Base-by-base conservation (phyloP, 1,140 invertebrate genomes). In the Andrena cerasifolii region DNA sequence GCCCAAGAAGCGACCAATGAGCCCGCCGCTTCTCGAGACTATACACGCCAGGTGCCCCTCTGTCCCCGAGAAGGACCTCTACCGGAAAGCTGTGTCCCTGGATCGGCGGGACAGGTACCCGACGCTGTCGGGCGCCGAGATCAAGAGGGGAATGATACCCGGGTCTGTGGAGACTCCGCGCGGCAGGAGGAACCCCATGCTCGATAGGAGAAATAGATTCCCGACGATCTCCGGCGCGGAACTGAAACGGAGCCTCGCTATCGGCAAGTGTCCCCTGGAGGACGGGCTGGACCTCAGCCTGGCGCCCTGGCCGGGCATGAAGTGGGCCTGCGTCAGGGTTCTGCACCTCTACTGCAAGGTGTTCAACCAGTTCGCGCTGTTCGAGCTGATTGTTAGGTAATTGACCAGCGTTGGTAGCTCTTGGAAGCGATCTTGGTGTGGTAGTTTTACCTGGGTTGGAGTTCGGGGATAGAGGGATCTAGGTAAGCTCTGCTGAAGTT, bases 311-410 rank as follows among this genome's bases (percentile, higher is more conserved):
- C 95, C 95, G 7, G 96, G 96, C 24, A 94, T 97, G 90, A 94
- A 95, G 78, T 96, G 96, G 90, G 95, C 95, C 83, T 97, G 96
- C 91, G 94, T 97, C 73, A 95, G 96, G 91, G 95, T 97, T 58
- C 93, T 97, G 54, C 95, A 96, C 88, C 93, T 96, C 53, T 97
- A 97, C 90, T 96, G 96, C 92, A 97, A 96, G 89, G 96, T 97
- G 80, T 97, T 97, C 91, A 95, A 96, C 88, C 95, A 95, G 87
- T 94, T 95, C 89, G 95, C 96, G 92, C 94, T 96, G 66, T 94
- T 96, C 91, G 95, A 96, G 89, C 94, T 96, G 88, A 95, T 96
- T 84, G 95, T 96, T 93, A 95, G 96, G 96, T 96, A 95, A 94
- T 90, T 91, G 31, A 40, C 58, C 18, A 31, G 75, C 3, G n/a